Evolutionary conservation across 53 echinoderm and acorn worm genomes (phyloP).

Genomic region (Astropecten irregularis): DNA sequence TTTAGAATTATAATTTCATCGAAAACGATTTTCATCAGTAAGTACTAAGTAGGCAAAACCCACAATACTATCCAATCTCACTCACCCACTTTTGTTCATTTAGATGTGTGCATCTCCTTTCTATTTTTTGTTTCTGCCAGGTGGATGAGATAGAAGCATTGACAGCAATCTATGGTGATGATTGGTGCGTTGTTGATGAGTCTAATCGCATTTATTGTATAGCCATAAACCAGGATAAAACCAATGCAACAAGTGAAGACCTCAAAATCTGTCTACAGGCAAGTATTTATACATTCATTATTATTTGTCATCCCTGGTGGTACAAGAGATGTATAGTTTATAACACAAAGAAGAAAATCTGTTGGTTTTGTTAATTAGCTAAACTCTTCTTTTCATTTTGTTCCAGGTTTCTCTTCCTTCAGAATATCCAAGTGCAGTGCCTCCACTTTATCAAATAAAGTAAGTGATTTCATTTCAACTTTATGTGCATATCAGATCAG

Average conservation of each 20-base stretch:
- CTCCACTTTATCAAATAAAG: constrained; percentile 68
- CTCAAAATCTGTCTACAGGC: constrained; percentile 65
- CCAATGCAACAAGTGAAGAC: neutral
- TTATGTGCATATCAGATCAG: too few relatives aligned
- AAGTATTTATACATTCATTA: neutral
- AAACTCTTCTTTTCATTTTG: neutral
- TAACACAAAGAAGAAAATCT: too few relatives aligned
- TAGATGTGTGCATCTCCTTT: too few relatives aligned
- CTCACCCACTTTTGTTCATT: too few relatives aligned
- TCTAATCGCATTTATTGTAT: constrained; percentile 78
- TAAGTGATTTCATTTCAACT: constrained; percentile 28
- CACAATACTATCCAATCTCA: too few relatives aligned
- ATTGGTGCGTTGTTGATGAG: constrained; percentile 97
- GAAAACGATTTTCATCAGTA: too few relatives aligned
- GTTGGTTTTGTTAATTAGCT: too few relatives aligned
- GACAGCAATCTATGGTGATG: constrained; percentile 88
- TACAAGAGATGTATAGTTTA: too few relatives aligned
- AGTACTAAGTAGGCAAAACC: too few relatives aligned
- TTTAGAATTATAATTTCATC: too few relatives aligned
- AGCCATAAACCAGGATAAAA: constrained; percentile 48
- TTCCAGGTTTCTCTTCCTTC: constrained; percentile 66
- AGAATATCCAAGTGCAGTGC: constrained; percentile 66
- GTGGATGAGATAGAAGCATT: constrained; percentile 90
- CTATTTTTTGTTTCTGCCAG: too few relatives aligned
- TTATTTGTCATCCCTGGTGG: neutral